Base-by-base conservation (phyloP, 2,888 invertebrate species). In the Lottia gigantea region DNA sequence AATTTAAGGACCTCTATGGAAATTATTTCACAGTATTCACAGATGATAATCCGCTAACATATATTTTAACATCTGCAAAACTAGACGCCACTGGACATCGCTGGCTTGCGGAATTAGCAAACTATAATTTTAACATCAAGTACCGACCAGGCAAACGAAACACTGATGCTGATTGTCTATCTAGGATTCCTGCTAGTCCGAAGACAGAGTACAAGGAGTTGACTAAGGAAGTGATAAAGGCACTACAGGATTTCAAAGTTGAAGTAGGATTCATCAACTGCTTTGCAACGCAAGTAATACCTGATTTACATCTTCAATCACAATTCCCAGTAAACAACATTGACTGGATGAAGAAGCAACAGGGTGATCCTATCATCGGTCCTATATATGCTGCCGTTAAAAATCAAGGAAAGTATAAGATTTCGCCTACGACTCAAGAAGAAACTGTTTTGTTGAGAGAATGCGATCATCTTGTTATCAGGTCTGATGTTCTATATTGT, bases 1-100 rank as follows among this genome's bases (percentile, higher is more conserved):
- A 73, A 46, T 73, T 71, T 67, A 61, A 67, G 1, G 31, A 70
- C 45, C 49, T 74, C 16, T 72, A 69, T 15, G 70, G 66, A 14
- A 64, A 46, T 68, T n/a, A 49, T 0, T 76, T 76, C 47, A 66
- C 67, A 8, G 73, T 77, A 16, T 63, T 69, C 1, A 74, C 76
- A 19, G 76, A 76, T 62, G 73, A 76, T 47, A 77, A 77, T 45
- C 76, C 76, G n/a, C 46, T 78, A 3, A 75, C 75, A 4, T 72
- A 75, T 49, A 74, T 75, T 11, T 49, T 77, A 12, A 71, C 74
- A 47, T 47, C 66, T 14, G 78, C 75, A n/a, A 71, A 73, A 14
- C 45, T 77, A 26, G 76, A 78, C 63, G 68, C 74, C 7, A 76
- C 75, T 63, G 75, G 76, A 11, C 74, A 75, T 14, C 26, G 75